Evolutionary conservation across 2,888 invertebrate genomes (phyloP), one percentile per base, ranked within the genome.

Genomic region (Odiellus spinosus): DNA sequence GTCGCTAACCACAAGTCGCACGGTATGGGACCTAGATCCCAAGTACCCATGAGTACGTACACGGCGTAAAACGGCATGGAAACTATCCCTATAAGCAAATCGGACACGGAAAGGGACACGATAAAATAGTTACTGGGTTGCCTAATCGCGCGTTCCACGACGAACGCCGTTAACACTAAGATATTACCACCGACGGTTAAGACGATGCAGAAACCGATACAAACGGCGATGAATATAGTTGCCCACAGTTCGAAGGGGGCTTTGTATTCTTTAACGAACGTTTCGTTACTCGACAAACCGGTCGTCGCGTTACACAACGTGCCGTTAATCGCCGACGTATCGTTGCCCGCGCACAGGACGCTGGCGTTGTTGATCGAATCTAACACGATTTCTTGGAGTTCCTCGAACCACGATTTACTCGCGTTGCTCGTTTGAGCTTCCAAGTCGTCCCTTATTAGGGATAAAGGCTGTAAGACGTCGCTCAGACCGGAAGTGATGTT

Each of bases 51-150:
- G 56, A 99, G 72, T 46, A 96, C 84, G 71, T 98, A 96, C 55
- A 93, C 85, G 20, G 95, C 93, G 70, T 90, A 98, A 70, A 98
- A 93, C 46, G 98, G 96, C 82, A 98, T 88, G 21, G 96, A 96
- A 51, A 96, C 81, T 43, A 91, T 83, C 61, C 98, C 98, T 67
- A 98, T 98, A 52, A 96, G 74, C 73, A 96, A 79, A 67, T 96
- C 95, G 8, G 91, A 91, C 47, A 93, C 87, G 41, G 98, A 98
- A 53, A 98, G 74, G 1, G 96, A 96, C 8, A 95, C 95, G 56
- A 98, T 95, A 73, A 96, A 98, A 71, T 96, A 98, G 72, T 98
- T 98, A 67, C 93, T 93, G 21, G 98, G 96, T 64, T 96, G 95
- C 47, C 98, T 69, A 54, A 75, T 73, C 55, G 83, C 82, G 50